phyloP scores from a whole-genome alignment of 2,888 invertebrate species.

The Lepidochrysops patricia region DNA sequence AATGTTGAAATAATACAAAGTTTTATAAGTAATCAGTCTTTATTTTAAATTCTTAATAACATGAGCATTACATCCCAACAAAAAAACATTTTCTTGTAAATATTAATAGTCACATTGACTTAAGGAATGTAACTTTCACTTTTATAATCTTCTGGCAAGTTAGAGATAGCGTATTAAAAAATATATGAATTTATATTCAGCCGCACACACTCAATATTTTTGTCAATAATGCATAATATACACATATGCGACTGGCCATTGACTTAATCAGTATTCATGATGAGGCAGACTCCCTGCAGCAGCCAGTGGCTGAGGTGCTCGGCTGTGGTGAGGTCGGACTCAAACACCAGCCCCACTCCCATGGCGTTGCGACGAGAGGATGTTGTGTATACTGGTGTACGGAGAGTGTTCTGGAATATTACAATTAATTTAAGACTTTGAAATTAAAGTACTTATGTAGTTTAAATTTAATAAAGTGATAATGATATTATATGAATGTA shows the following conservation, averaged over 20 bases:
- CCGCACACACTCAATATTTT: too few species aligned
- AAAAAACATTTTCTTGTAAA: not conserved
- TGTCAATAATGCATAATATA: too few species aligned
- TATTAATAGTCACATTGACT: not conserved
- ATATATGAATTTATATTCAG: too few species aligned
- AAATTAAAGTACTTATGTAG: too few species aligned
- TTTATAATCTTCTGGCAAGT: not conserved
- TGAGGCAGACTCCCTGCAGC: constrained; percentile 90
- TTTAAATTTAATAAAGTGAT: too few species aligned
- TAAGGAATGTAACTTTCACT: not conserved
- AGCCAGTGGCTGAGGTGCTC: constrained; percentile 93
- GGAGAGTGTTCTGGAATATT: constrained; percentile 84
- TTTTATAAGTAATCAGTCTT: not conserved
- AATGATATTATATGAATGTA: too few species aligned
- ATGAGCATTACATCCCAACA: not conserved
- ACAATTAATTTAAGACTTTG: too few species aligned
- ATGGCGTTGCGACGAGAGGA: constrained; percentile 90
- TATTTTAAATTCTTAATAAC: not conserved
- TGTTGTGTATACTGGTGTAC: constrained; percentile 93
- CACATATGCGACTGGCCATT: too few species aligned
- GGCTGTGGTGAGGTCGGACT: constrained; percentile 87
- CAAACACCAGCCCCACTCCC: constrained; percentile 93
- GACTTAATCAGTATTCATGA: constrained; percentile 84
- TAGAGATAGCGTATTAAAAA: too few species aligned
- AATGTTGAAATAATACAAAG: not conserved